phyloP scores from a whole-genome alignment of 2,888 invertebrate genomes.

The Tinea semifulvella region DNA sequence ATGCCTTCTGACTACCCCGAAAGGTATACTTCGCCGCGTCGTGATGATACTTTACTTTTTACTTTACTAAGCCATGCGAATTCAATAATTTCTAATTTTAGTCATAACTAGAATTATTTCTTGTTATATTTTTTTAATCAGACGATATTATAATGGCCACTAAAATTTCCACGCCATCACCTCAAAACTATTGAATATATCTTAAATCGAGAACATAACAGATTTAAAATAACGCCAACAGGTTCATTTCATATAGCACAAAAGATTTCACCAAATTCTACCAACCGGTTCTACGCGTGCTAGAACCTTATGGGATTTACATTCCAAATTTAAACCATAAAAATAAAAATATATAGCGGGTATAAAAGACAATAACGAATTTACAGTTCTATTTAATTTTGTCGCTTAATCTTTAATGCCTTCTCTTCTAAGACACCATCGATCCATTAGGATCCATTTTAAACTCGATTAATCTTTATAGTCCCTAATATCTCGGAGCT shows the following conservation, averaged over 20 bases:
- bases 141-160: neutral
- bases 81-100: too few species aligned
- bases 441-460: neutral
- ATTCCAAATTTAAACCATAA: neutral
- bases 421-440: neutral
- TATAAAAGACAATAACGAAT: neutral
- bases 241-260: slow-evolving; percentile 6
- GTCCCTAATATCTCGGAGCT: neutral
- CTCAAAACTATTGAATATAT: neutral
- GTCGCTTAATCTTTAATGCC: neutral
- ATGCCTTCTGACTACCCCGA: too few species aligned
- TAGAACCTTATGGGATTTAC: slow-evolving; percentile 1
- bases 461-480: neutral
- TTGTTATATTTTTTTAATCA: too few species aligned
- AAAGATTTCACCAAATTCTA: slow-evolving; percentile 11
- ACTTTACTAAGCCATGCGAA: too few species aligned
- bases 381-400: neutral
- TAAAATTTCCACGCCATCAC: neutral
- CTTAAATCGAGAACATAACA: neutral
- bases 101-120: too few species aligned
- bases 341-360: neutral
- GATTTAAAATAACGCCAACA: slow-evolving; percentile 3
- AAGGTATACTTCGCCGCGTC: too few species aligned
- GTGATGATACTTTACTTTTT: too few species aligned
- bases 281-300: slow-evolving; percentile 3